Percentiles rank a stretch among this genome's conserved stretches.
Evolutionary conservation across 2,797 vertebrate species (phyloP).

Genomic region (Cossypha niveicapilla): DNA sequence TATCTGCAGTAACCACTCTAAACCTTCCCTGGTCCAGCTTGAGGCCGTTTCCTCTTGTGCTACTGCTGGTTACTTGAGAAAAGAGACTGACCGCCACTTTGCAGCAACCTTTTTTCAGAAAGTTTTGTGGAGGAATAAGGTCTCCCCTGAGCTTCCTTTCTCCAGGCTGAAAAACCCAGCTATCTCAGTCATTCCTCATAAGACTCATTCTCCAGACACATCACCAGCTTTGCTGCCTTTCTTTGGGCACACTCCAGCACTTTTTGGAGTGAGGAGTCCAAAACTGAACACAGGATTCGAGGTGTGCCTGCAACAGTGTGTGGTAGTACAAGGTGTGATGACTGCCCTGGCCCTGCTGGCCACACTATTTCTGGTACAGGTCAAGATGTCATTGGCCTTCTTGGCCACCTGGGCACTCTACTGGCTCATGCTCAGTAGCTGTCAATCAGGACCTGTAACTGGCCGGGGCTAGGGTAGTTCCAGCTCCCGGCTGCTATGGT

Average conservation of each 20-base stretch:
- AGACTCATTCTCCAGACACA: background rate
- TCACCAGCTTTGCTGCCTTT: background rate
- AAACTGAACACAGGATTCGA: background rate
- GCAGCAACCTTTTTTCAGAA: background rate
- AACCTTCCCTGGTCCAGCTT: background rate
- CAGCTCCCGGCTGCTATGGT: too few species aligned
- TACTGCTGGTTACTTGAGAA: background rate
- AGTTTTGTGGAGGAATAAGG: background rate
- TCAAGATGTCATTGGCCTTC: background rate
- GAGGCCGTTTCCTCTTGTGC: background rate
- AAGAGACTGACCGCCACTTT: background rate
- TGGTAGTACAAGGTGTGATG: rapidly evolving
- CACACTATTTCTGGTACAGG: background rate
- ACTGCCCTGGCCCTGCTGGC: background rate
- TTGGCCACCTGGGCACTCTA: background rate
- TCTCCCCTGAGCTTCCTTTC: background rate
- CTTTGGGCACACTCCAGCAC: background rate
- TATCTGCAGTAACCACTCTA: background rate
- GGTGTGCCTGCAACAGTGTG: background rate
- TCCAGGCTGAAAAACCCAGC: background rate
- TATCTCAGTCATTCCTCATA: background rate
- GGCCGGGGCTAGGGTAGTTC: too few species aligned
- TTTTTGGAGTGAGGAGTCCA: background rate
- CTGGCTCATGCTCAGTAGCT: background rate
- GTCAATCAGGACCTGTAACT: background rate